phyloP scores from a whole-genome alignment of 1,140 invertebrate genomes.

The Caenorhabditis brenneri region DNA sequence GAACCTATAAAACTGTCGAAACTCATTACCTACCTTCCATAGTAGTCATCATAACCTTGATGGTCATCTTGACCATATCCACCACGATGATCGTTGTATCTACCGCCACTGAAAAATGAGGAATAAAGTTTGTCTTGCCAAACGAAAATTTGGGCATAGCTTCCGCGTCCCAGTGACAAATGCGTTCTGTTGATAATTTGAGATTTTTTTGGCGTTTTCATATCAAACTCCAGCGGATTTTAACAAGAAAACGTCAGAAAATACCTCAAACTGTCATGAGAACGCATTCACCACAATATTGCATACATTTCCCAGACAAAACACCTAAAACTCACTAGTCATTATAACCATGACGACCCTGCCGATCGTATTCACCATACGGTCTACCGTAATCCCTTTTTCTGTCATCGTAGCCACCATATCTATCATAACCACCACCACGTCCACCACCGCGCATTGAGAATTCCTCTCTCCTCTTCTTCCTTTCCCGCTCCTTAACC shows the following conservation, averaged over 20 bases:
- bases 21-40: neutral
- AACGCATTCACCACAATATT: too few relatives aligned
- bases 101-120: neutral
- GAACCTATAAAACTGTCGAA: neutral
- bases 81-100: neutral
- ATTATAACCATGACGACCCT: neutral
- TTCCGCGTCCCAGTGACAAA: too few relatives aligned
- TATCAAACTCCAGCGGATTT: too few relatives aligned
- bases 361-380: neutral
- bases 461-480: constrained; percentile 3
- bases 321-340: neutral
- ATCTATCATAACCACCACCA: neutral
- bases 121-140: too few relatives aligned
- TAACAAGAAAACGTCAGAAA: too few relatives aligned
- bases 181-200: too few relatives aligned
- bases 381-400: too few relatives aligned
- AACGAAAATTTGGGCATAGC: too few relatives aligned
- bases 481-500: neutral
- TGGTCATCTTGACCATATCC: neutral
- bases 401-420: neutral
- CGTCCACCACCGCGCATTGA: neutral
- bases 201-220: too few relatives aligned
- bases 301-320: too few relatives aligned
- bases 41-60: neutral
- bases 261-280: too few relatives aligned